Evolutionary conservation across 2,113 vertebrate species (phyloP), one percentile per base, ranked within the genome.

Genomic region (Tenrec ecaudatus): DNA sequence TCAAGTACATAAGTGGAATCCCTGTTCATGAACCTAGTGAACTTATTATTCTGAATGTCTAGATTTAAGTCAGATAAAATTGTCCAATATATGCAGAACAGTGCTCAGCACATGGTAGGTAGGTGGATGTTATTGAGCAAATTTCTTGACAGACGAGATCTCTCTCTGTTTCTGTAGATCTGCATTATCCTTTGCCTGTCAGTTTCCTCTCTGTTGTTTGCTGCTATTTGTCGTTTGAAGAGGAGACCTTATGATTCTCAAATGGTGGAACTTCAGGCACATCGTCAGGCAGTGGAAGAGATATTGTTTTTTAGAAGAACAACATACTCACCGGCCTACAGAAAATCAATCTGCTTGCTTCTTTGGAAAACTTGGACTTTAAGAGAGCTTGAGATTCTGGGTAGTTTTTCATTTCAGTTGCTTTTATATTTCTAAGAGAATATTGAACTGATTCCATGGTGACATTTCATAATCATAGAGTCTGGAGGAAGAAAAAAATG

Each of bases 361-460:
- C 79, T 91, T n/a, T 31, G 81, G 76, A 91, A 33, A 93, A 58
- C 89, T 53, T 36, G 25, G 80, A 88, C 79, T 76, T 82, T 71
- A 85, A 76, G 69, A 91, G 77, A 89, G 85, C 91, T 92, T 90
- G 94, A 88, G 64, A 69, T 87, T 82, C 80, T 71, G 71, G 82
- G 64, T 76, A 82, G 85, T 36, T 92, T 83, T 96, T 93, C 93
- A 93, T 96, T 95, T 88, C 60, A 33, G 47, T 86, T 85, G 93
- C 88, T 88, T 96, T 96, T 95, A 90, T 95, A 90, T 95, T 95
- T 96, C 91, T 94, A 95, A 95, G 76, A 86, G 96, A 95, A 79
- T 96, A 96, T 98, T 96, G 96, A 98, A 98, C 97, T 96, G 98
- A 98, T 98, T 98, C 98, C 98, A 98, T 96, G 85, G 98, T 97